Base-by-base conservation (phyloP, 2,113 vertebrate genomes). In the Sporophila hypoxantha region DNA sequence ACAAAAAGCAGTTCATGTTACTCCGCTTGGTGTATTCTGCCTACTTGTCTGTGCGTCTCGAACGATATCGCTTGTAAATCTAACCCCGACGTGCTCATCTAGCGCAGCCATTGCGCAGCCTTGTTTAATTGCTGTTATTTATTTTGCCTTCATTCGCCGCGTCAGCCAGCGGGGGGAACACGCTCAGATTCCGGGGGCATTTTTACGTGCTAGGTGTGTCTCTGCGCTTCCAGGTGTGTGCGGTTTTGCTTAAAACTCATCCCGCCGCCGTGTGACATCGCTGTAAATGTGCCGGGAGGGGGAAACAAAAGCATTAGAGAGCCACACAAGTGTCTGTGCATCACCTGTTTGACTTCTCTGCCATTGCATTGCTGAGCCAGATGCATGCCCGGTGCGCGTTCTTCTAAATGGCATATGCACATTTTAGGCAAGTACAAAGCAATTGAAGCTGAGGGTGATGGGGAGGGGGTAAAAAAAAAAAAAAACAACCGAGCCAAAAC, bases 381-480 rank as follows among this genome's bases (percentile, higher is more conserved):
- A 49, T 87, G 88, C 73, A 21, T 79, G 87, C 49, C 85, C 55
- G 69, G 27, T 66, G 53, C 59, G 52, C 59, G 0, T 25, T 59
- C 85, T 80, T 34, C 89, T 50, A 32, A 75, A 27, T 29, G 52
- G 56, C 76, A 57, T 9, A 8, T 61, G 61, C 59, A 68, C 42
- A 67, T 92, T 70, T 34, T 92, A 93, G 91, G 88, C 91, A 91
- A 91, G 90, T 92, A 87, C 70, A 49, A 66, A 85, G 78, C 73
- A 25, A 44, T 76, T 32, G 80, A 84, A 64, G 76, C 46, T 56
- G 68, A 81, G 71, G 60, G 79, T 37, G 83, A 47, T 69, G 89
- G 89, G 91, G 85, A 34, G 41, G 84, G 55, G 41, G 17, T 6
- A 8, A 64, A 39, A 14, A 56, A 10, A 64, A 39, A 12, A 47